phyloP scores from a whole-genome alignment of 2,113 vertebrate genomes.

The Cinclus cinclus region DNA sequence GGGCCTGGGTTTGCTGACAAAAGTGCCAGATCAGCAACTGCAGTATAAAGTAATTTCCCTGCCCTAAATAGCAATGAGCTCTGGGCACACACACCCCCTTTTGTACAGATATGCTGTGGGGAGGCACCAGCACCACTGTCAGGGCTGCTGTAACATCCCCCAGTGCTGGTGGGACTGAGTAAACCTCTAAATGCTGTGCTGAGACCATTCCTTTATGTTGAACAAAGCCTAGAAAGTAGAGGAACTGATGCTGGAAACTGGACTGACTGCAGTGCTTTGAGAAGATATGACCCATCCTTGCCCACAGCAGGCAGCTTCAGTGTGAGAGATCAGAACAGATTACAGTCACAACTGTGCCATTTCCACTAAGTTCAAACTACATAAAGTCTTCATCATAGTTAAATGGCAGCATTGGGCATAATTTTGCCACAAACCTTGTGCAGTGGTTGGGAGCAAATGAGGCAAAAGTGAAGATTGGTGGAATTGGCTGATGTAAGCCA shows the following conservation, averaged over 20 bases:
- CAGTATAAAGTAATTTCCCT: background rate
- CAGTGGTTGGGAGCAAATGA: background rate
- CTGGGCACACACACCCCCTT: background rate
- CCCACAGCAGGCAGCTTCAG: background rate
- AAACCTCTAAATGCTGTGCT: background rate
- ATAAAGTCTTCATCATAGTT: background rate
- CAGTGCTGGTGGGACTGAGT: background rate
- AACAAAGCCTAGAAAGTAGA: background rate
- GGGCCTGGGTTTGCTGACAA: background rate
- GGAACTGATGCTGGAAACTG: background rate
- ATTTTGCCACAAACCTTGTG: background rate
- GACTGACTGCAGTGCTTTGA: background rate
- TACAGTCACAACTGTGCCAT: background rate
- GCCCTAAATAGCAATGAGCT: background rate
- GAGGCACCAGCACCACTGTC: fast-evolving
- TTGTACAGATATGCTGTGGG: fast-evolving
- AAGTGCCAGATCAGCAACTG: background rate
- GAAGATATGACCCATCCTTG: background rate
- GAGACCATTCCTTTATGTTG: background rate
- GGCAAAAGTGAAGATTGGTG: background rate
- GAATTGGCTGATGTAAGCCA: background rate
- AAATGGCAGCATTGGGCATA: background rate
- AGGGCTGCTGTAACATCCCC: background rate
- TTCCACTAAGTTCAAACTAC: background rate
- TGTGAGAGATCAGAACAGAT: background rate